Conservation (phyloP, 1,140 invertebrate genomes). For the Wiebesia pumilae region DNA sequence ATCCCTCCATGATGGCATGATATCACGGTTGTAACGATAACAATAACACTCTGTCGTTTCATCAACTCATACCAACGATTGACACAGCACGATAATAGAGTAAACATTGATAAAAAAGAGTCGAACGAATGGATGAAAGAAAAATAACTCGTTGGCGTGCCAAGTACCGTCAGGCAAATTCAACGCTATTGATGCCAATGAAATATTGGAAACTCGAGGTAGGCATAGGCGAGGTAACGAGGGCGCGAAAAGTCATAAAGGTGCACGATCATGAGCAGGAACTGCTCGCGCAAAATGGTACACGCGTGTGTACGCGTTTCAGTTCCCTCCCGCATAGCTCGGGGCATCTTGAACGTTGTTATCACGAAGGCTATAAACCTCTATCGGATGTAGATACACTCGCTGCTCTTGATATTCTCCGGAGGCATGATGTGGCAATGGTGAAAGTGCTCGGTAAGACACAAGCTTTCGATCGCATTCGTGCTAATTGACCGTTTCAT, state of each 20-base stretch:
- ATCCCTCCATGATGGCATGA: not conserved
- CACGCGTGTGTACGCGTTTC: constrained; percentile 52
- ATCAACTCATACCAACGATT: not conserved
- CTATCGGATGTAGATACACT: constrained; percentile 61
- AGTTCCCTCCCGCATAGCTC: constrained; percentile 58
- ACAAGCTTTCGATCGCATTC: constrained; percentile 67
- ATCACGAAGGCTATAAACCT: constrained; percentile 57
- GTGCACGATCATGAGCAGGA: constrained; percentile 28
- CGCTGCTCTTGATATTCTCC: constrained; percentile 7
- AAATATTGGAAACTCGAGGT: constrained; percentile 21
- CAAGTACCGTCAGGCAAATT: constrained; percentile 36
- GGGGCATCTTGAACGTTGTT: constrained; percentile 66
- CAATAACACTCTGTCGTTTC: constrained; percentile 10
- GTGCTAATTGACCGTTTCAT: constrained; percentile 66
- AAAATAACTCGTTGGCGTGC: constrained; percentile 32
- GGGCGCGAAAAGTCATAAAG: constrained; percentile 11
- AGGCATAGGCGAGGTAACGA: not conserved
- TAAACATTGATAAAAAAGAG: constrained; percentile 35
- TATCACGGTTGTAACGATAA: constrained; percentile 8
- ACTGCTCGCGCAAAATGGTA: constrained; percentile 17
- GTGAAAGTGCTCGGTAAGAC: constrained; percentile 66
- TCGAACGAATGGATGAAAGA: not conserved
- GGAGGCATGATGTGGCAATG: constrained; percentile 62
- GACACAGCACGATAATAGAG: not conserved
- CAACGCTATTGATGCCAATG: constrained; percentile 32